Evolutionary conservation across 2,797 vertebrate species (phyloP).

Genomic region (Smutsia gigantea): DNA sequence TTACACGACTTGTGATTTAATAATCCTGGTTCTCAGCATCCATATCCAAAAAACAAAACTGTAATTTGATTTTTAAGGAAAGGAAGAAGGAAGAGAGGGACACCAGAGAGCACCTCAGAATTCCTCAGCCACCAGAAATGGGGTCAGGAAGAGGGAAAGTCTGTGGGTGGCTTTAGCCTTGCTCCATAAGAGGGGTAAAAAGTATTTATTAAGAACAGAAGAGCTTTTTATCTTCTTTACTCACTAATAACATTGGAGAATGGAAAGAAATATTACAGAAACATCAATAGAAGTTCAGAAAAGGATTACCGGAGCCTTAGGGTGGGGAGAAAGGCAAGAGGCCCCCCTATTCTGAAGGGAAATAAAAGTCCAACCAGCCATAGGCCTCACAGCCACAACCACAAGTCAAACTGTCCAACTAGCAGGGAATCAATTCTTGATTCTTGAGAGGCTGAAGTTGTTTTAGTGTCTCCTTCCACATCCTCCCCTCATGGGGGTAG

Average conservation of each 20-base stretch:
- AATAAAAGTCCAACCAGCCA: neutral
- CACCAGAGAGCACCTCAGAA: neutral
- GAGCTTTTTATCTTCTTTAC: conserved; percentile 1
- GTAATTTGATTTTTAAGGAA: neutral
- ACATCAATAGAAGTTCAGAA: neutral
- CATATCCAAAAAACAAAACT: neutral
- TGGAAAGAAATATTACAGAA: neutral
- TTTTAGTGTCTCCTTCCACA: neutral
- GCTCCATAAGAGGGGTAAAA: neutral
- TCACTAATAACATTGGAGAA: neutral
- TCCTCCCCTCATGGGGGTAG: neutral
- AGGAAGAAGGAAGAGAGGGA: neutral
- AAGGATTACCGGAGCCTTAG: neutral
- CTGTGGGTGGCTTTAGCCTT: neutral
- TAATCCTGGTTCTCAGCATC: neutral
- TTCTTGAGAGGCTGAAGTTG: neutral
- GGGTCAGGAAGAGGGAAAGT: neutral
- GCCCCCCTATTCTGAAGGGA: neutral
- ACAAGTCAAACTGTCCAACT: neutral
- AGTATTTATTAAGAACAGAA: conserved; percentile 44
- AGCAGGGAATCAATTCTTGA: neutral
- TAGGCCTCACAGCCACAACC: neutral
- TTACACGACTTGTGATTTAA: neutral
- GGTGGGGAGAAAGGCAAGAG: neutral
- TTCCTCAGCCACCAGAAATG: neutral